Conservation (phyloP, 2,113 vertebrate genomes). For the Trogon melanurus region DNA sequence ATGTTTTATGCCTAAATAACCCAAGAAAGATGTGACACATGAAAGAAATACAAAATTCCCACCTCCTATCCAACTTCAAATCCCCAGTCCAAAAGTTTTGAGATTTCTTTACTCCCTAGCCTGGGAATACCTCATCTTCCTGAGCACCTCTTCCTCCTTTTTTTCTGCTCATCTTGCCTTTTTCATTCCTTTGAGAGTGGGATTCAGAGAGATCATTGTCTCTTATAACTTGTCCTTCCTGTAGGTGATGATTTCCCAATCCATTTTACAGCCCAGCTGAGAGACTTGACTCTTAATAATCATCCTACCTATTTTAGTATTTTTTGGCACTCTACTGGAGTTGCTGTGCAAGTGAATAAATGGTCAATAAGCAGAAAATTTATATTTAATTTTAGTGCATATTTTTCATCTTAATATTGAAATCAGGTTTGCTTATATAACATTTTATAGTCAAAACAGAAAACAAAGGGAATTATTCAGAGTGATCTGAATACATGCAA, state of each 20-base stretch:
- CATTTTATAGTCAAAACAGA: background rate
- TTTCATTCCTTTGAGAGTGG: background rate
- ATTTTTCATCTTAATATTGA: background rate
- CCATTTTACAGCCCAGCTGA: background rate
- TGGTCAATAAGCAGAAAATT: background rate
- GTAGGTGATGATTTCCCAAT: background rate
- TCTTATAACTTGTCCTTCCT: background rate
- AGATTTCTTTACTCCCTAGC: background rate
- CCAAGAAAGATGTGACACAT: accelerated
- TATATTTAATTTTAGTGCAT: background rate
- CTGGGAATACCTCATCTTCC: background rate
- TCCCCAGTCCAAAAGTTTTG: background rate
- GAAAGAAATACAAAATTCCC: background rate
- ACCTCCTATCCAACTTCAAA: background rate
- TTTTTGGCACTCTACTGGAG: background rate
- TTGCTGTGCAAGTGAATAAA: background rate
- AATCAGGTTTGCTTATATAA: background rate
- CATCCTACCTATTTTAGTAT: background rate
- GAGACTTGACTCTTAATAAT: background rate
- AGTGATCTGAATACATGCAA: background rate
- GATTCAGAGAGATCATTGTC: background rate
- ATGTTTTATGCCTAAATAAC: background rate
- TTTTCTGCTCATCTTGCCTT: background rate
- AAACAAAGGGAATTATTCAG: background rate
- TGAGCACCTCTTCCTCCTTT: background rate